A percentile compares a stretch with the other conserved stretches of the same genome.
phyloP scores from a whole-genome alignment of 2,113 vertebrate species.

The Erinaceus europaeus region DNA sequence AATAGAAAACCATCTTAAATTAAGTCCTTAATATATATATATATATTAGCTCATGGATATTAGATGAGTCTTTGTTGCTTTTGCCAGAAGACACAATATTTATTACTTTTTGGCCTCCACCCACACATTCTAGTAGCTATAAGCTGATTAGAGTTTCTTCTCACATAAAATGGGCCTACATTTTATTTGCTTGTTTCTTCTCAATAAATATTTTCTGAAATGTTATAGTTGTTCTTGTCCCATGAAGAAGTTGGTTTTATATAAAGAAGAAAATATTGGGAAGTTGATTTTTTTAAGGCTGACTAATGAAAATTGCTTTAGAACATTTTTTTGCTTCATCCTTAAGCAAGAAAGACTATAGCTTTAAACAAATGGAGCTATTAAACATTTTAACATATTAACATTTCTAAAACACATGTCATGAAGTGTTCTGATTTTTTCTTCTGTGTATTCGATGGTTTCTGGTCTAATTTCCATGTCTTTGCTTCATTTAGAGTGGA shows the following conservation, averaged over 20 bases:
- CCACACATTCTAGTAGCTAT: neutral
- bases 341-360: neutral
- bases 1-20: neutral
- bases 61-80: neutral
- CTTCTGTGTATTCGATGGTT: too few species aligned
- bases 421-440: too few species aligned
- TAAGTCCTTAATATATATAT: neutral
- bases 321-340: neutral
- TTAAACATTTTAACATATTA: too few species aligned
- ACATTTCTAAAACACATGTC: too few species aligned
- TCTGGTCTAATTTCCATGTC: too few species aligned
- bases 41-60: neutral
- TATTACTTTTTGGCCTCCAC: neutral
- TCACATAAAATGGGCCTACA: neutral
- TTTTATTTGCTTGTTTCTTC: neutral
- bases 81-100: neutral
- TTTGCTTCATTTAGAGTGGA: too few species aligned
- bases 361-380: neutral
- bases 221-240: neutral
- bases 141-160: neutral
- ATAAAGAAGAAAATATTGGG: neutral
- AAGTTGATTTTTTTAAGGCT: neutral
- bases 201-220: constrained; percentile 1
- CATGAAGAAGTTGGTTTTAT: neutral
- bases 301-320: neutral